Evolutionary conservation across 92 coral and sea anemone species (phyloP), one percentile per base, ranked within the genome.

Genomic region (Hydrozoanthus gracilis): DNA sequence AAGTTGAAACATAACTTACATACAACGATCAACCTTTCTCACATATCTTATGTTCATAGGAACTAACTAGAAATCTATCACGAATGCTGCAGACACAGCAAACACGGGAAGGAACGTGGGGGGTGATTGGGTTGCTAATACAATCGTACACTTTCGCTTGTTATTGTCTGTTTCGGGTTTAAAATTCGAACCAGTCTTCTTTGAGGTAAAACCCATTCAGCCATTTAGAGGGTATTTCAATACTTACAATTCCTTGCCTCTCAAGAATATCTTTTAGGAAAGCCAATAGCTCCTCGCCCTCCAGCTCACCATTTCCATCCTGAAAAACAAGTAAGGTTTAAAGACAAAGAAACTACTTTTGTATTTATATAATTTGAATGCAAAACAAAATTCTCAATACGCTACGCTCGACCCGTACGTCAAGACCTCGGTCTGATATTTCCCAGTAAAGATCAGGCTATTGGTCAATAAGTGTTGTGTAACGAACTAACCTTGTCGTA

Each of bases 201-300:
- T 73, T 27, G 39, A 27, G 39, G 39, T 27, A 27, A 27, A 27
- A 27, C 39, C 39, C 39, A 0, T 27, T 27, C 39, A 27, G 39
- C 39, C 39, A 27, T 27, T 27, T 27, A 2, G 47, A 47, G 0
- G 45, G 4, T 47, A 13, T 44, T 49, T 47, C 9, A 13, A 17
- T 73, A 73, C 77, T 45, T 73, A 73, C 77, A 9, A 44, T 14
- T 54, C 62, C 69, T 13, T 67, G 14, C 16, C 56, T 79, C 45
- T 79, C 84, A 4, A 79, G 54, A 62, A 79, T 46, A 61, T 79
- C 84, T 45, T 79, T 79, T 4, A 79, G 84, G 35, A 79, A 79
- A 46, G 84, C 73, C 47, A 79, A 3, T 44, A 79, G 73, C 48
- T 79, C 84, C 1, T 79, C 84, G 0, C 84, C 84, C 20, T 79